Conservation (phyloP, 2,797 vertebrate species). For the Lutra lutra region DNA sequence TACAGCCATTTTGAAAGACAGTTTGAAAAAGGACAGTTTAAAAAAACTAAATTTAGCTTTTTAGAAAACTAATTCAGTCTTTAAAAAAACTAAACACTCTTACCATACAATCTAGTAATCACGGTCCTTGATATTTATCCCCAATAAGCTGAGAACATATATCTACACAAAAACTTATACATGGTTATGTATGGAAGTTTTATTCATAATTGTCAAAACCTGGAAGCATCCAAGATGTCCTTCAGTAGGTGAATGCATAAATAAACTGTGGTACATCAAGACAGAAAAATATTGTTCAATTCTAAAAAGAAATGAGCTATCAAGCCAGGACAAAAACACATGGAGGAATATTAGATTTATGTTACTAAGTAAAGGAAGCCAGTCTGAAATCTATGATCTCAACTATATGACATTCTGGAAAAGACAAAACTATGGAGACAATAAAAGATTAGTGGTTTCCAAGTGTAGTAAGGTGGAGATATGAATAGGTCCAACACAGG, state of each 20-base stretch:
- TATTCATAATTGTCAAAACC: not conserved
- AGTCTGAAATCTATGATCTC: not conserved
- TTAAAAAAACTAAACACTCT: not conserved
- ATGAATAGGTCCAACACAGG: not conserved
- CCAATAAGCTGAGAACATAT: not conserved
- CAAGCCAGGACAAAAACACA: not conserved
- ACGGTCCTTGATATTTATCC: not conserved
- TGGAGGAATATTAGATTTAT: not conserved
- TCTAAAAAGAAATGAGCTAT: not conserved
- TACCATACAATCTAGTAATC: too few species aligned
- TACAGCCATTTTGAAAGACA: not conserved
- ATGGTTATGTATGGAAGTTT: not conserved
- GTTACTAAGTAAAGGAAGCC: not conserved
- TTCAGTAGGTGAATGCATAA: not conserved
- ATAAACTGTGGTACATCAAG: not conserved
- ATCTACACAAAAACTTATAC: not conserved
- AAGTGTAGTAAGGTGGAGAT: not conserved
- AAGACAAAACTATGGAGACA: not conserved
- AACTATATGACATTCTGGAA: not conserved
- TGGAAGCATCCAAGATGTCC: not conserved
- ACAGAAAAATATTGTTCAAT: not conserved
- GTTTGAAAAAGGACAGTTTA: not conserved
- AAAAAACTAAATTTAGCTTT: not conserved
- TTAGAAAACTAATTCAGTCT: not conserved
- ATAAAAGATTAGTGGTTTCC: not conserved